phyloP scores from a whole-genome alignment of 2,797 vertebrate genomes.

The Benthosema pterotum region DNA sequence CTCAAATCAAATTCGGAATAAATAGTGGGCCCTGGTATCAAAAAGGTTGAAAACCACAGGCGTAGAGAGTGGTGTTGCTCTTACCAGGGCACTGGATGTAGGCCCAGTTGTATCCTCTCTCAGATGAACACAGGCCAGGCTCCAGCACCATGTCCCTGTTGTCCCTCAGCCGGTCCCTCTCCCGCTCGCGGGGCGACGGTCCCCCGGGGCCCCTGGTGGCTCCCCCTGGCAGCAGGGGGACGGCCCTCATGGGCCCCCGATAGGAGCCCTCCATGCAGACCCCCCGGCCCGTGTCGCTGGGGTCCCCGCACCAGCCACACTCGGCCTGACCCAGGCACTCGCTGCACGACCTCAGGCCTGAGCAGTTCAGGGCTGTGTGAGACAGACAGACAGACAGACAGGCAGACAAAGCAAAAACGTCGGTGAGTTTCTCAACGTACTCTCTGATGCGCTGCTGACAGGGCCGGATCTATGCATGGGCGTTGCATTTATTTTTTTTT shows the following conservation, averaged over 20 bases:
- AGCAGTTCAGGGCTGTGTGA: slow-evolving; percentile 89
- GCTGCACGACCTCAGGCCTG: slow-evolving; percentile 87
- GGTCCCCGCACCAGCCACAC: slow-evolving; percentile 93
- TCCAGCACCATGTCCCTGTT: slow-evolving; percentile 85
- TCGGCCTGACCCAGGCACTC: slow-evolving; percentile 90
- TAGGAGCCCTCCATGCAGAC: slow-evolving; percentile 89
- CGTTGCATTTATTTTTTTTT: too few relatives aligned
- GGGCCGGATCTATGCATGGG: too few relatives aligned
- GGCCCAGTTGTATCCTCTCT: slow-evolving; percentile 89
- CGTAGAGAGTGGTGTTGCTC: slow-evolving; percentile 49
- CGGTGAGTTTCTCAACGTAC: background rate
- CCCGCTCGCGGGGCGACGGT: slow-evolving; percentile 48
- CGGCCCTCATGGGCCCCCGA: slow-evolving; percentile 84
- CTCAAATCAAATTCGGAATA: too few relatives aligned
- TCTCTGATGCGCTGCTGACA: background rate
- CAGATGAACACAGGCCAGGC: slow-evolving; percentile 82
- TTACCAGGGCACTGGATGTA: slow-evolving; percentile 93
- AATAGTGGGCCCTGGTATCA: too few relatives aligned
- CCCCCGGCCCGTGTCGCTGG: slow-evolving; percentile 89
- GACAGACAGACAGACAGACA: background rate
- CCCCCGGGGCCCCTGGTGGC: slow-evolving; percentile 76
- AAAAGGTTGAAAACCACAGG: too few relatives aligned
- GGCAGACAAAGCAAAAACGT: background rate
- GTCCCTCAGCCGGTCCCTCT: slow-evolving; percentile 58
- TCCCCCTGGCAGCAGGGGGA: slow-evolving; percentile 37